Base-by-base conservation (phyloP, 2,888 invertebrate species). In the Drosophila picticornis region DNA sequence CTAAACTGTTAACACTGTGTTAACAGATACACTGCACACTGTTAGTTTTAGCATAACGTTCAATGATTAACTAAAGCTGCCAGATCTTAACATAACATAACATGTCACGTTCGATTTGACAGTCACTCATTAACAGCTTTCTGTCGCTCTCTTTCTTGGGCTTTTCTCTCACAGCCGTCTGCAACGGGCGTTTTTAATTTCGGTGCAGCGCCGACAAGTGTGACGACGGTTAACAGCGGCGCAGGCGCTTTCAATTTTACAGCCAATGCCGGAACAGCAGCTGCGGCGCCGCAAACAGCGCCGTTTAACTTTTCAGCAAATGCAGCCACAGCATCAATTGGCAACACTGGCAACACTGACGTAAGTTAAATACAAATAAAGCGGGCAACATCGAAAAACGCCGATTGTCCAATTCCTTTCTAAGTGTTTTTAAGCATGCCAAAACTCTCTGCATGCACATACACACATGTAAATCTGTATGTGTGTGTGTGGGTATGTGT, bases 241-340 rank as follows among this genome's bases (percentile, higher is more conserved):
- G 29, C 40, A n/a, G 43, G 57, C 22, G 43, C 80, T 19, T 81
- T 80, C 48, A 81, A 80, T 29, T 80, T 80, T 48, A 63, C 81
- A 19, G 27, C 60, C 16, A 51, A 46, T 50, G 19, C 68, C 3
- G 51, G 56, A 61, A 16, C 38, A 13, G 38, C n/a, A 29, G 46
- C 81, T 10, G 50, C 72, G 0, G 72, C 72, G 19, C 73, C 69
- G 13, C 71, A 80, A 53, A 22, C 82, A 19, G 38, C 89, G n/a
- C 80, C 91, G 46, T 93, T 92, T 66, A 92, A 91, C 66, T 93
- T 92, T 65, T 89, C 92, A n/a, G 73, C 75, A 19, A 77, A 58
- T 56, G 29, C 81, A 9, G 19, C 59, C 50, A 10, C 81, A 11
- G 19, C 57, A 48, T n/a, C 68, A 32, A 34, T 61, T 3, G 40